Base-by-base conservation (phyloP, 2,888 invertebrate species). In the Diarsia dahlii region DNA sequence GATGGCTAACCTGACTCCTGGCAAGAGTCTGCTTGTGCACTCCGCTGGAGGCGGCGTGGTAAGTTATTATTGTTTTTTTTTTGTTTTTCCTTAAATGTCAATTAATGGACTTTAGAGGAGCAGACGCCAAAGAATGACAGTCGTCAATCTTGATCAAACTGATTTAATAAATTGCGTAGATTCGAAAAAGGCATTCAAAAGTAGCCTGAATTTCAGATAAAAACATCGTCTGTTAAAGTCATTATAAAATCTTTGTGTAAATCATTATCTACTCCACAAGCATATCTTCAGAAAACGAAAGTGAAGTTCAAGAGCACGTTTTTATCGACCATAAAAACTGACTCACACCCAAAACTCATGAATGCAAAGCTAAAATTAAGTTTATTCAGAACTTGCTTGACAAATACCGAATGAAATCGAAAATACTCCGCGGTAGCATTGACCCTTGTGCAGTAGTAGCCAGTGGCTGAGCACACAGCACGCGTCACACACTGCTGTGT, bases 11-110 rank as follows among this genome's bases (percentile, higher is more conserved):
- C 96, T 99, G 67, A 97, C 97, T 20, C 97, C 98, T 52, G 98
- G 98, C 85, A 98, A 98, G 96, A 98, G 98, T 83, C 97, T 99
- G 15, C 97, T 99, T 78, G 97, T 99, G 20, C 98, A 99, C 93
- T 98, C 98, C 52, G 98, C 98, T 88, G 99, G 98, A 52, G 99
- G 99, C 79, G 98, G 98, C 80, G 98, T 99, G 97, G 99, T 98
- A 95, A 98, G 98, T 97, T 46, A 60, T 13, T 45, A 3, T 52
- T 34, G 6, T 12, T 45, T 5, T n/a, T 15, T 20, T 20, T 4
- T 34, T 54, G 8, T 8, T 39, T 39, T 39, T 8, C 5, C 39
- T 39, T 39, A 39, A 48, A 10, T 68, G 8, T 20, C 20, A 3
- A 13, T 23, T 2, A 45, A 34, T 62, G 34, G n/a, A 75, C 34